These are phyloP conservation scores for Pyxicephalus adspersus DNA, from an alignment of 2,113 vertebrate genomes.

Conservation along the genomic window DNA sequence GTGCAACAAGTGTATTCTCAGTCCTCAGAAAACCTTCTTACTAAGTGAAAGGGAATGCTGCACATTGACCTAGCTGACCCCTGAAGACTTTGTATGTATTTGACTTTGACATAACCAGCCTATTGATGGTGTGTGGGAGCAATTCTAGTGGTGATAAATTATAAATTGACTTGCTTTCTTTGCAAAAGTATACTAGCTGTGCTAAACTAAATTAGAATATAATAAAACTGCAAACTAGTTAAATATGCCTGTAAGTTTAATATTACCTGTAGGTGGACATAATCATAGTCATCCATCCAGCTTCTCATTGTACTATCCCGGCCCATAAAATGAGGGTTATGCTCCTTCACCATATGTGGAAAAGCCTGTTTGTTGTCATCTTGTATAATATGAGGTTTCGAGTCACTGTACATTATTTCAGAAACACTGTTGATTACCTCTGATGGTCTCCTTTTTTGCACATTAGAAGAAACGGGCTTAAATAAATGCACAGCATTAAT, in stretches of 20 bases:
- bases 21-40: too few relatives aligned
- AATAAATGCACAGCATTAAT: slow-evolving; percentile 84
- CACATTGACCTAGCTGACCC: too few relatives aligned
- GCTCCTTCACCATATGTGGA: slow-evolving; percentile 68
- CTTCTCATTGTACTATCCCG: slow-evolving; percentile 86
- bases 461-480: slow-evolving; percentile 62
- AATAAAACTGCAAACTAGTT: neutral
- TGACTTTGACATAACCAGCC: too few relatives aligned
- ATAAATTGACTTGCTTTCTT: too few relatives aligned
- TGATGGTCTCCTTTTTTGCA: slow-evolving; percentile 56
- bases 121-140: too few relatives aligned
- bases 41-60: too few relatives aligned
- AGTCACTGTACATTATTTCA: slow-evolving; percentile 62
- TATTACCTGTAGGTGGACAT: slow-evolving; percentile 93
- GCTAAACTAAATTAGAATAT: neutral
- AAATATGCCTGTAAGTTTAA: neutral
- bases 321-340: slow-evolving; percentile 73
- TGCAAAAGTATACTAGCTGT: too few relatives aligned
- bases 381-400: slow-evolving; percentile 62
- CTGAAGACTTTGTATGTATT: too few relatives aligned
- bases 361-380: slow-evolving; percentile 77
- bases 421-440: slow-evolving; percentile 60
- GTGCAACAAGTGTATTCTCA: too few relatives aligned
- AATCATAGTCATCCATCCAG: slow-evolving; percentile 99
- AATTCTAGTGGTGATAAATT: too few relatives aligned